Evolutionary conservation across 2,113 vertebrate species (phyloP).

Genomic region (Phoxinus phoxinus): DNA sequence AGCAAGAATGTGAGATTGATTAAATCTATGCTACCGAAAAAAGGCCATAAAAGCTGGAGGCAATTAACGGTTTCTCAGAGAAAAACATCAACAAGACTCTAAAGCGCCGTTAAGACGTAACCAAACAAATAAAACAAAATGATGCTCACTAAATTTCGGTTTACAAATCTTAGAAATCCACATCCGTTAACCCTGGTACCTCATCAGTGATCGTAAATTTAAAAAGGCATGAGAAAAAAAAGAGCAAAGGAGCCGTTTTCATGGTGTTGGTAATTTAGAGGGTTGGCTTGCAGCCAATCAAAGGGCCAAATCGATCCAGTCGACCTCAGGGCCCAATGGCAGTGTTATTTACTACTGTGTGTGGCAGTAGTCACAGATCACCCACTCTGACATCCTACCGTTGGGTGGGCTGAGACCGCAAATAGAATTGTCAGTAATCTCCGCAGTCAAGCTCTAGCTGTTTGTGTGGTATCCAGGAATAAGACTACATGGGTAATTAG

Average conservation of each 20-base stretch:
- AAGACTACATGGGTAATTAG: conserved; percentile 23
- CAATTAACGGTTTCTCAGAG: conserved; percentile 63
- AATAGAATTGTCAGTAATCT: conserved; percentile 78
- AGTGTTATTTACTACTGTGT: conserved; percentile 80
- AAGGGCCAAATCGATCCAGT: conserved; percentile 76
- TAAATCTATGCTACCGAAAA: conserved; percentile 64
- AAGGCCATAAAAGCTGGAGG: conserved; percentile 59
- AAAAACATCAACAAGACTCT: conserved; percentile 64
- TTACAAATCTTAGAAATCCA: conserved; percentile 54
- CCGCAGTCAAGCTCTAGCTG: conserved; percentile 2
- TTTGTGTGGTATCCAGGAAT: conserved; percentile 36
- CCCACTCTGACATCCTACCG: conserved; percentile 81
- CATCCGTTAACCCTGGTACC: conserved; percentile 9
- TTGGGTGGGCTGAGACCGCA: conserved; percentile 74
- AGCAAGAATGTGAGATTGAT: conserved; percentile 56
- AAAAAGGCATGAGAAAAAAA: conserved; percentile 62
- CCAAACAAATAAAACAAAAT: conserved; percentile 62
- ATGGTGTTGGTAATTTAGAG: conserved; percentile 79
- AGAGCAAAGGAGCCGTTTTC: conserved; percentile 70
- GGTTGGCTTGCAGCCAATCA: conserved; percentile 76
- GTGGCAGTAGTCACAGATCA: conserved; percentile 82
- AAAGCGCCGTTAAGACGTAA: conserved; percentile 56
- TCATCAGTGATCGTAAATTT: conserved; percentile 38
- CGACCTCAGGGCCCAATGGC: conserved; percentile 72
- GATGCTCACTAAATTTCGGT: conserved; percentile 43